Percentiles rank a stretch among this genome's conserved stretches.
These are phyloP conservation scores for Luperina nickerlii DNA, from an alignment of 2,888 invertebrate genomes.

Conservation along the genomic window DNA sequence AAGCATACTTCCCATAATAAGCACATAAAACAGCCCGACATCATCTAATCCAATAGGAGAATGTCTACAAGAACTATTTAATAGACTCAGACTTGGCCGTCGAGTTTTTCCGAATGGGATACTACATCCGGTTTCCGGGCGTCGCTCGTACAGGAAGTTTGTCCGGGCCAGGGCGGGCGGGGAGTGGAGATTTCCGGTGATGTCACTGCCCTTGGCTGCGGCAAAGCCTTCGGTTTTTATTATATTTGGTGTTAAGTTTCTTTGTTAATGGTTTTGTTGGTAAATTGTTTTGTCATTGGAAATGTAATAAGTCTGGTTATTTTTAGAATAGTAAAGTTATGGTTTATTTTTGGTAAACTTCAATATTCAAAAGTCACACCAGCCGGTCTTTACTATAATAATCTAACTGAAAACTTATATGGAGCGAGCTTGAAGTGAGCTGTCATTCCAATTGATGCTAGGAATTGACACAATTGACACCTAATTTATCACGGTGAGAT, in stretches of 20 bases:
- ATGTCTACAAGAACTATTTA: slow-evolving; percentile 64
- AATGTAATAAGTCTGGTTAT: neutral
- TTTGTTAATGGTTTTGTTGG: slow-evolving; percentile 55
- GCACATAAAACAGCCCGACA: slow-evolving; percentile 20
- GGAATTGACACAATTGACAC: neutral
- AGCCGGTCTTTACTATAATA: neutral
- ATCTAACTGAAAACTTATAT: too few species aligned
- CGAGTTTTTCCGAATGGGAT: slow-evolving; percentile 83
- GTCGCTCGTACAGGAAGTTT: slow-evolving; percentile 80
- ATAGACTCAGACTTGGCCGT: slow-evolving; percentile 66
- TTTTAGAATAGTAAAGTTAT: neutral
- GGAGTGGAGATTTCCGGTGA: slow-evolving; percentile 76
- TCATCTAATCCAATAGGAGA: slow-evolving; percentile 45
- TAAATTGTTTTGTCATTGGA: neutral
- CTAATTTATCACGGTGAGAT: neutral
- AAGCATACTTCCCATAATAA: neutral
- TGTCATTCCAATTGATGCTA: neutral
- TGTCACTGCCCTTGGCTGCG: slow-evolving; percentile 71
- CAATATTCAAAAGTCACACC: neutral
- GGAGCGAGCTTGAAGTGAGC: neutral
- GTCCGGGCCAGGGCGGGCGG: slow-evolving; percentile 68
- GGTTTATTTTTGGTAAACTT: neutral
- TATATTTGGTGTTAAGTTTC: slow-evolving; percentile 62
- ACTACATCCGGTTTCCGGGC: slow-evolving; percentile 84
- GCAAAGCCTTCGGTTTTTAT: slow-evolving; percentile 71